Evolutionary conservation across 2,797 vertebrate genomes (phyloP).

Genomic region (Molossus molossus): DNA sequence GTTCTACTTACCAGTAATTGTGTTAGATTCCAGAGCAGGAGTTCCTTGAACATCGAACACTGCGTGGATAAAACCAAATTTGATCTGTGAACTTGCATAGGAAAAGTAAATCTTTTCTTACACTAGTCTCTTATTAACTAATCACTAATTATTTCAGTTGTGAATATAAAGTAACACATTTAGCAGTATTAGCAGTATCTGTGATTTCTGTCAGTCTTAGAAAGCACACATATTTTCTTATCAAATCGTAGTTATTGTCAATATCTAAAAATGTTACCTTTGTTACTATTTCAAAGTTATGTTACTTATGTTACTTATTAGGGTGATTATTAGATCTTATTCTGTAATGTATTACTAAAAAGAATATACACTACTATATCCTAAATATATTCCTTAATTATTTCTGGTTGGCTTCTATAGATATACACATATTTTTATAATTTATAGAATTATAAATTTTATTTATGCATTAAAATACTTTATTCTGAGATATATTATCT

Average conservation of each 20-base stretch:
- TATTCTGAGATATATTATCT: background rate
- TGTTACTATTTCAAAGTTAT: background rate
- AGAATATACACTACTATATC: background rate
- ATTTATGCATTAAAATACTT: background rate
- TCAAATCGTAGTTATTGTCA: background rate
- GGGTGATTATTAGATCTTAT: background rate
- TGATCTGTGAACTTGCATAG: background rate
- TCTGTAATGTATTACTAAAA: background rate
- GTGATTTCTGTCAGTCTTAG: background rate
- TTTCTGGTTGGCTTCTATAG: background rate
- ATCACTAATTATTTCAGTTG: background rate
- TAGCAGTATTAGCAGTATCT: background rate
- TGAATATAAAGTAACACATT: background rate
- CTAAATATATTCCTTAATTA: conserved; percentile 16
- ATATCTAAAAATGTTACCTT: background rate
- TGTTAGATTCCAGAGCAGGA: background rate
- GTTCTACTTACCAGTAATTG: background rate
- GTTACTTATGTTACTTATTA: background rate
- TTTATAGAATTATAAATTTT: background rate
- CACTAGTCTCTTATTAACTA: background rate
- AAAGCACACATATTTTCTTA: conserved; percentile 17
- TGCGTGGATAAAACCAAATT: background rate
- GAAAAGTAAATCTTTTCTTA: background rate
- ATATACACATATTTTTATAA: conserved; percentile 12
- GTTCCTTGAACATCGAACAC: background rate